Evolutionary conservation across 2,888 invertebrate genomes (phyloP).

Genomic region (Acronicta psi): DNA sequence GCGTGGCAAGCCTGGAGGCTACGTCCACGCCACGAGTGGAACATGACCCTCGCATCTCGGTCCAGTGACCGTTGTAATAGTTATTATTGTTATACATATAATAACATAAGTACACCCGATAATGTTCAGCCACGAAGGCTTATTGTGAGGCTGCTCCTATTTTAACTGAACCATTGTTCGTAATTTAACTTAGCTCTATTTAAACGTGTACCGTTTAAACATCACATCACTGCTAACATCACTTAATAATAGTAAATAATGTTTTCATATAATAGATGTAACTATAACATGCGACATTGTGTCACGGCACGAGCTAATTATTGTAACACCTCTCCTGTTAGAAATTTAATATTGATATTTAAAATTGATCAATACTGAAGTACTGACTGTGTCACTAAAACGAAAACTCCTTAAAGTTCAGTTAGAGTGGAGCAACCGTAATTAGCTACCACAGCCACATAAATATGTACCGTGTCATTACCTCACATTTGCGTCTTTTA

Average conservation of each 20-base stretch:
- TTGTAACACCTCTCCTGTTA: conserved; percentile 27
- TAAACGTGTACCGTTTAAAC: conserved; percentile 51
- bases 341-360: conserved; percentile 20
- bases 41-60: conserved; percentile 76
- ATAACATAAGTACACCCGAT: conserved; percentile 65
- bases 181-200: conserved; percentile 41
- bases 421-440: conserved; percentile 73
- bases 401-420: conserved; percentile 63
- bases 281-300: conserved; percentile 39
- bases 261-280: conserved; percentile 43
- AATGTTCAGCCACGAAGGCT: conserved; percentile 68
- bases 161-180: conserved; percentile 73
- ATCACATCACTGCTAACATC: conserved; percentile 69
- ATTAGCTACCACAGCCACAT: conserved; percentile 69
- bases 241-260: conserved; percentile 52
- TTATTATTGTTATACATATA: conserved; percentile 64
- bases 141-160: conserved; percentile 73
- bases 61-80: conserved; percentile 64
- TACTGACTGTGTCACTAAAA: conserved; percentile 9
- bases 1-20: conserved; percentile 28
- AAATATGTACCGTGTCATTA: conserved; percentile 79
- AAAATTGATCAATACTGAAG: conserved; percentile 12
- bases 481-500: conserved; percentile 83
- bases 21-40: conserved; percentile 60
- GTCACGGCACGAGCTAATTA: conserved; percentile 48